Conservation (phyloP, 2,797 vertebrate species). For the Arvicola amphibius region DNA sequence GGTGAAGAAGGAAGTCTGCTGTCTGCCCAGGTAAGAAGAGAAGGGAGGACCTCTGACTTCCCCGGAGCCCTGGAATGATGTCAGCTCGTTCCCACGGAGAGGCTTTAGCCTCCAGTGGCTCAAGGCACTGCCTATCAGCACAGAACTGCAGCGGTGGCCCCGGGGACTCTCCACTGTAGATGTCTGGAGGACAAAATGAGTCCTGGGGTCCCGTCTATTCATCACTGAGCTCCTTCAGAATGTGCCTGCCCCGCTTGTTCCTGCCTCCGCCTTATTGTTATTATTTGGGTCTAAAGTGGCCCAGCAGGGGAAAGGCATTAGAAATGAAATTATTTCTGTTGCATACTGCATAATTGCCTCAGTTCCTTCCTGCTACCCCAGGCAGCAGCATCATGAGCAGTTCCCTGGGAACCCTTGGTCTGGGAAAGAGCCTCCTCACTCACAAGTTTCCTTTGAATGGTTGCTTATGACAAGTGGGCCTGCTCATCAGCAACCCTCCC, state of each 20-base stretch:
- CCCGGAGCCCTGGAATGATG: background rate
- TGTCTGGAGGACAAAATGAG: conserved; percentile 44
- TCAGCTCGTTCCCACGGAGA: conserved; percentile 25
- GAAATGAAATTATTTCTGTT: conserved; percentile 79
- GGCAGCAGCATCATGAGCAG: conserved; percentile 65
- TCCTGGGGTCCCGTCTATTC: background rate
- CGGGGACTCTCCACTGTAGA: background rate
- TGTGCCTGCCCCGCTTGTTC: conserved; percentile 36
- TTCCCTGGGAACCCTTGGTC: conserved; percentile 57
- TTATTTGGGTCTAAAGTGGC: conserved; percentile 79
- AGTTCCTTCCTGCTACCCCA: conserved; percentile 72
- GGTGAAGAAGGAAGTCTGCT: background rate
- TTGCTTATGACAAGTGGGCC: conserved; percentile 40
- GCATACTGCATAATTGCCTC: conserved; percentile 69
- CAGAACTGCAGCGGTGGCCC: background rate
- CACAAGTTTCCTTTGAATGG: conserved; percentile 20
- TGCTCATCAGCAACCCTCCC: background rate
- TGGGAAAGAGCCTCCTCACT: conserved; percentile 53
- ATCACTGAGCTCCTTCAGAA: conserved; percentile 28
- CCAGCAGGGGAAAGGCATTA: conserved; percentile 78
- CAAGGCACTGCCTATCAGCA: background rate
- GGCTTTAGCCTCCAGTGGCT: background rate
- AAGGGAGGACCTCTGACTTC: no score
- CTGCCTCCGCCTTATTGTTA: conserved; percentile 57
- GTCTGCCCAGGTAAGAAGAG: no score